Evolutionary conservation across 2,888 invertebrate species (phyloP).

Genomic region (Hedychridium roseum): DNA sequence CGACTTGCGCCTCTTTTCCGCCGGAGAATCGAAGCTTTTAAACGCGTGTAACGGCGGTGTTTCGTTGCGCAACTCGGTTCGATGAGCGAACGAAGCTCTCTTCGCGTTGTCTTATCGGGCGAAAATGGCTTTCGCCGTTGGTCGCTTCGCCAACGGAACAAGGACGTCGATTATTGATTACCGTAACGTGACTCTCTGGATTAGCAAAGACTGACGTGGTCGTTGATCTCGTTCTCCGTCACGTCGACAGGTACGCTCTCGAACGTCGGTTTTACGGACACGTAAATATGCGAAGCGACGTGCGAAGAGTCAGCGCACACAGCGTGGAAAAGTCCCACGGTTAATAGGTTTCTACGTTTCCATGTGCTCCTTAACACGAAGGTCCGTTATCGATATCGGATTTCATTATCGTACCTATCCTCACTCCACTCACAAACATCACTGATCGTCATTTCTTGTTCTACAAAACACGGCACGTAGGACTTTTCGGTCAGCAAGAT

Average conservation of each 20-base stretch:
- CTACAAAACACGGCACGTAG: too few relatives aligned
- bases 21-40: too few relatives aligned
- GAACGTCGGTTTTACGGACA: conserved; percentile 10
- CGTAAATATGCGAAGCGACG: conserved; percentile 10
- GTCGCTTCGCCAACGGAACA: conserved; percentile 23
- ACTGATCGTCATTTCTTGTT: too few relatives aligned
- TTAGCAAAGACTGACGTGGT: conserved; percentile 19
- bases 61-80: too few relatives aligned
- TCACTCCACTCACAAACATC: too few relatives aligned
- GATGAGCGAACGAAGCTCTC: too few relatives aligned
- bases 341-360: conserved; percentile 16
- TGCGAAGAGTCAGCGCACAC: conserved; percentile 16
- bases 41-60: too few relatives aligned
- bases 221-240: conserved; percentile 26
- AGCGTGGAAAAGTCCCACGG: conserved; percentile 19
- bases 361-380: too few relatives aligned
- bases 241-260: conserved; percentile 20
- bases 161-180: conserved; percentile 30
- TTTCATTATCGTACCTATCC: too few relatives aligned
- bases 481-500: too few relatives aligned
- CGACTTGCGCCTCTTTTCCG: conserved; percentile 5
- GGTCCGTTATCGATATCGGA: too few relatives aligned
- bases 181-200: conserved; percentile 28
- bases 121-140: conserved; percentile 13
- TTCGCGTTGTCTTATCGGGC: too few relatives aligned